A percentile compares a stretch with the other conserved stretches of the same genome.
Conservation (phyloP, 2,113 vertebrate genomes). For the Andinoacara biseriatus region DNA sequence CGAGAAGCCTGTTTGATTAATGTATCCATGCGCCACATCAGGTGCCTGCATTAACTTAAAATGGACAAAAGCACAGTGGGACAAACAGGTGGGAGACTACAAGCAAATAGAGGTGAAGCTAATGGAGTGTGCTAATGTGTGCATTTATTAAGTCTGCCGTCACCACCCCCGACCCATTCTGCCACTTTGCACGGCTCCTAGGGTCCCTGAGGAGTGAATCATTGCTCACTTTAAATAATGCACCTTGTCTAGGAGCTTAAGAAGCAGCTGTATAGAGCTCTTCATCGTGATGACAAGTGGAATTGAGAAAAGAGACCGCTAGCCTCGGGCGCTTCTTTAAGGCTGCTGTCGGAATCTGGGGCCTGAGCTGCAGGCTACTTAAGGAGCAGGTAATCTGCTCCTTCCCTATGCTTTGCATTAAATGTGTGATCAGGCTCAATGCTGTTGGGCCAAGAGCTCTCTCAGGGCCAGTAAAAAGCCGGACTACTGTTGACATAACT, state of each 20-base stretch:
- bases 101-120: slow-evolving; percentile 69
- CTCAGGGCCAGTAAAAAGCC: slow-evolving; percentile 19
- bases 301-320: slow-evolving; percentile 27
- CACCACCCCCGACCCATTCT: slow-evolving; percentile 36
- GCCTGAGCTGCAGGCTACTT: slow-evolving; percentile 26
- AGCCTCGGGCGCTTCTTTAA: slow-evolving; percentile 26
- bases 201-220: slow-evolving; percentile 63
- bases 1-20: slow-evolving; percentile 36
- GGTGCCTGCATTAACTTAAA: slow-evolving; percentile 16
- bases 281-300: slow-evolving; percentile 66
- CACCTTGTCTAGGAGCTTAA: slow-evolving; percentile 48
- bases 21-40: background rate
- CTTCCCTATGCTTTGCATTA: slow-evolving; percentile 40
- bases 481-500: slow-evolving; percentile 38
- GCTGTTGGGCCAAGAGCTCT: slow-evolving; percentile 41
- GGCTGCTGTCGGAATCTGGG: slow-evolving; percentile 3
- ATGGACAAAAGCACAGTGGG: slow-evolving; percentile 55
- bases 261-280: slow-evolving; percentile 42
- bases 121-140: slow-evolving; percentile 71
- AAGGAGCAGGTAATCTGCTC: slow-evolving; percentile 53
- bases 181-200: slow-evolving; percentile 42
- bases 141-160: slow-evolving; percentile 65
- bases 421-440: slow-evolving; percentile 37
- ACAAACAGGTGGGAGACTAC: slow-evolving; percentile 61
- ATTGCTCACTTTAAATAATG: slow-evolving; percentile 75